Percentiles rank a stretch among this genome's conserved stretches.
These are phyloP conservation scores for Propsilocerus akamusi DNA, from an alignment of 1,140 invertebrate genomes.

Conservation along the genomic window DNA sequence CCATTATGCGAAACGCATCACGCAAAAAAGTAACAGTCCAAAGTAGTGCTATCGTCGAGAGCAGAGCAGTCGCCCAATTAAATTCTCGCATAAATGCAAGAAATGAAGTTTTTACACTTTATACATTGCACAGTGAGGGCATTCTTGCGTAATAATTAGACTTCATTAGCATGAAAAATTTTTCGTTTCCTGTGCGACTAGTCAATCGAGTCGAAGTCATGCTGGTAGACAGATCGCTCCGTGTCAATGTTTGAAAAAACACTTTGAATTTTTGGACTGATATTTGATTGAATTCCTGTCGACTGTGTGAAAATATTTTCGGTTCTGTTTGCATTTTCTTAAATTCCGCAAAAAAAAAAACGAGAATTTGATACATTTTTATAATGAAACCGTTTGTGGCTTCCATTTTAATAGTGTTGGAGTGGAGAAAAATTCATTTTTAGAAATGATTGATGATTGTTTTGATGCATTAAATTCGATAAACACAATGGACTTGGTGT, in stretches of 20 bases:
- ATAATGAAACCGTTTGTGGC: no score
- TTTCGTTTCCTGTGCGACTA: background rate
- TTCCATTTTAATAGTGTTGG: no score
- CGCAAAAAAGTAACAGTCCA: no score
- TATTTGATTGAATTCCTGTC: background rate
- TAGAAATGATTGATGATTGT: slow-evolving; percentile 3
- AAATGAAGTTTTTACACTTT: background rate
- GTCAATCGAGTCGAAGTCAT: background rate
- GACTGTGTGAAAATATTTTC: no score
- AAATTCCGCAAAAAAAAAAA: no score
- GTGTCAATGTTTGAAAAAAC: background rate
- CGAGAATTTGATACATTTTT: no score
- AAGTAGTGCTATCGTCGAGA: no score
- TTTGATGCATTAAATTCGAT: slow-evolving; percentile 1
- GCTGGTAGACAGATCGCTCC: background rate
- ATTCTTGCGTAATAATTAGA: slow-evolving; percentile 4
- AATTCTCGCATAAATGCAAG: no score
- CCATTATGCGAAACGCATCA: no score
- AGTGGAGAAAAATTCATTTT: no score
- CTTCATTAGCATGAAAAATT: slow-evolving; percentile 2
- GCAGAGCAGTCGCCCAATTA: no score
- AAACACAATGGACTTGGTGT: background rate
- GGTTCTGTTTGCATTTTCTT: no score
- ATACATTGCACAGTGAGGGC: background rate
- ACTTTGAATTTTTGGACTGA: background rate